Evolutionary conservation across 2,797 vertebrate species (phyloP), one percentile per base, ranked within the genome.

Genomic region (Enteromius anoplus): DNA sequence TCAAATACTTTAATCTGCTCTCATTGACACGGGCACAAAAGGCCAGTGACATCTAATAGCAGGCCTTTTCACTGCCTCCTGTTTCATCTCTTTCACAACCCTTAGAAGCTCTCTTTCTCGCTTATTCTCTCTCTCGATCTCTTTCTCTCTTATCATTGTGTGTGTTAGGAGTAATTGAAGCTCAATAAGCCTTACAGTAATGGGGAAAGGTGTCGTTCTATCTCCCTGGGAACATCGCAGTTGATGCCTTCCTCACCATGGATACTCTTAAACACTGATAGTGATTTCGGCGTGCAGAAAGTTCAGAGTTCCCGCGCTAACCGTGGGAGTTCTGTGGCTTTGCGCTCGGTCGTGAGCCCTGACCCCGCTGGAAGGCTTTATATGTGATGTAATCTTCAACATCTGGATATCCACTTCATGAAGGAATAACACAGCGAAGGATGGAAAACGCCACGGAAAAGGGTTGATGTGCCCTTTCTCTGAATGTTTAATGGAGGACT

Each of bases 11-110:
- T 84, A 81, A 85, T 80, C 83, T 76, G 94, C 93, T 95, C 93
- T 95, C 94, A 96, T 95, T 96, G 95, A 96, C 95, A 95, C 94
- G 92, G 93, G 95, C 95, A 96, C 95, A 96, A 95, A 96, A 95
- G 94, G 92, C 93, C 91, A 89, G 93, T 95, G 96, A 96, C 95
- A 96, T 96, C 84, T 86, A 87, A 89, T 90, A 89, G 95, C 96
- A 94, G 94, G 93, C 93, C 94, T 95, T 79, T 86, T 85, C 80
- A 85, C 83, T 85, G 62, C 76, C 49, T 81, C 34, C 78, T 73
- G 80, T 86, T 86, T 88, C 87, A 87, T 88, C 85, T 87, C 86
- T 58, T n/a, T 88, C 81, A 70, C 80, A 45, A 82, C 80, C 79
- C 49, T 76, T 45, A 75, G 45, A 77, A 69, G 45, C 81, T 51